Percentiles rank a stretch among this genome's conserved stretches.
Evolutionary conservation across 2,113 vertebrate species (phyloP).

Genomic region (Amblyopsis rosae): DNA sequence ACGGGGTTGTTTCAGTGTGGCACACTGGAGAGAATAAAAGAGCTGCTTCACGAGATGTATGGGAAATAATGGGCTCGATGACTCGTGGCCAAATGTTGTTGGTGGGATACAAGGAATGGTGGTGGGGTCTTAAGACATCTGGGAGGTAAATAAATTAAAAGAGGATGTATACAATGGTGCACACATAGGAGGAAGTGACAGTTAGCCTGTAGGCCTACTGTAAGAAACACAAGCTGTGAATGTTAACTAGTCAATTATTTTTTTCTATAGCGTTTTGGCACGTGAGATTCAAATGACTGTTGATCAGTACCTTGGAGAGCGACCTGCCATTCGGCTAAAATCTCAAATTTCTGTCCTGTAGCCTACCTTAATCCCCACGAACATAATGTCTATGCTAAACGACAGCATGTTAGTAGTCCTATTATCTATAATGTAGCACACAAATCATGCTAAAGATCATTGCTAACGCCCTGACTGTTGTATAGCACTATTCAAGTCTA

Average conservation of each 20-base stretch:
- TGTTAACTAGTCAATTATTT: not conserved
- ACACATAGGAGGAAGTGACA: not conserved
- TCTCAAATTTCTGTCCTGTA: not conserved
- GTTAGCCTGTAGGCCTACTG: not conserved
- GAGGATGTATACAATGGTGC: not conserved
- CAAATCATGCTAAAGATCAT: not conserved
- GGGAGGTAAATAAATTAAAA: not conserved
- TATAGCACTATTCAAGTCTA: not conserved
- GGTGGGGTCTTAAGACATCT: not conserved
- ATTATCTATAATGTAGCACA: too few relatives aligned
- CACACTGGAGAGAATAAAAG: not conserved
- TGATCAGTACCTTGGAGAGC: constrained; percentile 71
- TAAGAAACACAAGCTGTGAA: too few relatives aligned
- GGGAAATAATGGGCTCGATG: constrained; percentile 59
- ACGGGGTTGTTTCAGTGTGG: constrained; percentile 1
- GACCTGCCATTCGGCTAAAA: constrained; percentile 10
- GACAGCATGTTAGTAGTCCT: not conserved
- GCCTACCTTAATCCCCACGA: not conserved
- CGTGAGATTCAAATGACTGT: not conserved
- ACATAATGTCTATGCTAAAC: too few relatives aligned
- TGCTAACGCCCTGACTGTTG: not conserved
- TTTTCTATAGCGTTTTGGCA: not conserved
- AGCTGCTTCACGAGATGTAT: constrained; percentile 40
- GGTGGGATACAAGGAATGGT: constrained; percentile 50
- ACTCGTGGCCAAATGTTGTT: constrained; percentile 74